phyloP scores from a whole-genome alignment of 2,797 vertebrate species.

The Carcharodon carcharias region DNA sequence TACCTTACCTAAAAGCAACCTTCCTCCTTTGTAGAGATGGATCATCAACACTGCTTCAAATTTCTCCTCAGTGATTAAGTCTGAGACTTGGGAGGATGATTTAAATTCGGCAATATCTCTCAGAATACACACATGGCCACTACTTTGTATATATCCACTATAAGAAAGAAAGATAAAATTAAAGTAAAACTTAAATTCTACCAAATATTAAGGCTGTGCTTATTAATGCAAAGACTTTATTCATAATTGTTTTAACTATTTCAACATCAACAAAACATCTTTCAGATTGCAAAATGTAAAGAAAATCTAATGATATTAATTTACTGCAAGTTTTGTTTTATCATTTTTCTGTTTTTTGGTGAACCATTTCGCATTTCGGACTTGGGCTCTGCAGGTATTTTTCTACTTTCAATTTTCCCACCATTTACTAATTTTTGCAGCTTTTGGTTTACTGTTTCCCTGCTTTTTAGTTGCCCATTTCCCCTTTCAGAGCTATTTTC shows the following conservation, averaged over 20 bases:
- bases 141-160: slow-evolving; percentile 74
- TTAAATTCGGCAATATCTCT: slow-evolving; percentile 64
- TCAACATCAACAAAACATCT: not conserved
- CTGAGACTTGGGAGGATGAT: slow-evolving; percentile 59
- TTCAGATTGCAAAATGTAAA: not conserved
- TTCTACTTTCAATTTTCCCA: not conserved
- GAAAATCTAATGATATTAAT: not conserved
- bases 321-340: not conserved
- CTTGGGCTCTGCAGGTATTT: too few relatives aligned
- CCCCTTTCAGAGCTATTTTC: too few relatives aligned
- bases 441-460: not conserved
- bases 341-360: not conserved
- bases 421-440: not conserved
- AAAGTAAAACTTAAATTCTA: not conserved
- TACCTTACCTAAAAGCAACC: slow-evolving; percentile 73
- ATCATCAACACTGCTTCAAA: slow-evolving; percentile 76
- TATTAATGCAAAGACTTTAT: not conserved
- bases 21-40: slow-evolving; percentile 79
- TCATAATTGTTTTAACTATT: not conserved
- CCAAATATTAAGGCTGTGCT: not conserved
- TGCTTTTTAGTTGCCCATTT: too few relatives aligned
- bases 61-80: slow-evolving; percentile 54
- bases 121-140: slow-evolving; percentile 76
- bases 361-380: not conserved
- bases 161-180: slow-evolving; percentile 41